Conservation (phyloP, 2,797 vertebrate species). For the Pagetopsis macropterus region DNA sequence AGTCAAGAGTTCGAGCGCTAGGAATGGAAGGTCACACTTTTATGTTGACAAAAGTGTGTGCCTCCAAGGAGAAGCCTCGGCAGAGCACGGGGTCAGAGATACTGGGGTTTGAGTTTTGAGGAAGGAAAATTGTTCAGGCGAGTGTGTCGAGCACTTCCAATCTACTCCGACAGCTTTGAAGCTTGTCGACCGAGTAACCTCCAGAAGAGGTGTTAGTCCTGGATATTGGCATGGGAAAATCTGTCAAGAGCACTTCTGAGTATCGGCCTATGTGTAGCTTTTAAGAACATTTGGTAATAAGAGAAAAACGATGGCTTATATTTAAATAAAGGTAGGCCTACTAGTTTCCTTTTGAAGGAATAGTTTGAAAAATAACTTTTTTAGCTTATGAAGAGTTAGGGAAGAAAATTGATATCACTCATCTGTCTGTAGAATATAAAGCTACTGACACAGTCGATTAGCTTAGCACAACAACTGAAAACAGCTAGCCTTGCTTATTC, state of each 20-base stretch:
- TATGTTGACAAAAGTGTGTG: slow-evolving; percentile 48
- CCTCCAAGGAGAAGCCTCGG: slow-evolving; percentile 21
- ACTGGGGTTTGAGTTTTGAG: slow-evolving; percentile 23
- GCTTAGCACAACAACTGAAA: slow-evolving; percentile 11
- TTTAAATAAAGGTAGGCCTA: not conserved
- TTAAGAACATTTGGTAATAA: not conserved
- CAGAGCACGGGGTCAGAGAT: slow-evolving; percentile 5
- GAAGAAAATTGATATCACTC: not conserved
- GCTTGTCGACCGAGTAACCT: slow-evolving; percentile 37
- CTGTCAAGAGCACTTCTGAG: not conserved
- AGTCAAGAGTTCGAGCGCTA: slow-evolving; percentile 48
- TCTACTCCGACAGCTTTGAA: slow-evolving; percentile 47
- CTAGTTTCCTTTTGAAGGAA: not conserved
- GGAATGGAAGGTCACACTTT: slow-evolving; percentile 51
- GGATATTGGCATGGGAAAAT: slow-evolving; percentile 29
- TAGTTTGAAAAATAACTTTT: not conserved
- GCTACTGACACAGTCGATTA: not conserved
- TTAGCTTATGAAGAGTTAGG: not conserved
- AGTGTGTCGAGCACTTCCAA: slow-evolving; percentile 36
- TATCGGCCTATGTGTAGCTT: not conserved
- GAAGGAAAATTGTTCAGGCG: slow-evolving; percentile 36
- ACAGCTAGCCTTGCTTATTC: not conserved
- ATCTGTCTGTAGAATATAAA: not conserved
- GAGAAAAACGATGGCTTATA: slow-evolving; percentile 1
- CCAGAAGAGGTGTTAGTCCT: slow-evolving; percentile 36